Evolutionary conservation across 2,888 invertebrate species (phyloP), one percentile per base, ranked within the genome.

Genomic region (Agrotis puta): DNA sequence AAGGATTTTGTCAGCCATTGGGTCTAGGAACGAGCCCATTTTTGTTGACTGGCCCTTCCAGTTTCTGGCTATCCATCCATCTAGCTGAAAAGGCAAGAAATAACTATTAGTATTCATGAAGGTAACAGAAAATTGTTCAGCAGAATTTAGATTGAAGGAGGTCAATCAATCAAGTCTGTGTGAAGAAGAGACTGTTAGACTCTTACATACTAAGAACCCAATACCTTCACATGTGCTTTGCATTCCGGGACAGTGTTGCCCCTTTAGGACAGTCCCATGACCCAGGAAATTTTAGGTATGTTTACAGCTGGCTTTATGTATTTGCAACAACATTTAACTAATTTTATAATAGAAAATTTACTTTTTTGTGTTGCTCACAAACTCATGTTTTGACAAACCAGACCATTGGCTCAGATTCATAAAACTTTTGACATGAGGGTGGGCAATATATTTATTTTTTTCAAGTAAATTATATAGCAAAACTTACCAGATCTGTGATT

Each of bases 21-120:
- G 99, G 94, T 99, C 99, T 20, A 99, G 93, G 88, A 99, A 99
- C 72, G 99, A 99, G 0, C 99, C 99, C 89, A 99, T 97, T 90
- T 98, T 98, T 43, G 99, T 98, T 33, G 98, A 98, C 92, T 99
- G 99, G 47, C 98, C 98, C 77, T 97, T 97, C 97, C 98, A 99
- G 64, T 98, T 98, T 71, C 99, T 97, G 0, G 99, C 99, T 90
- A 99, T 99, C 97, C 98, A 99, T 11, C 99, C 99, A 96, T 99
- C 99, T 64, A 98, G 91, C 98, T 98, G 91, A 88, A 90, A 77
- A 79, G 68, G 22, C 2, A 39, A 47, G 13, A 22, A 43, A 68
- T 18, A 3, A 27, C n/a, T 9, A 39, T 39, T 39, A 39, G 9
- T 39, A 39, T 39, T 39, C 20, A 7, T 43, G 11, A 27, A 51